Evolutionary conservation across 2,113 vertebrate species (phyloP), one percentile per base, ranked within the genome.

Genomic region (Hippotragus niger): DNA sequence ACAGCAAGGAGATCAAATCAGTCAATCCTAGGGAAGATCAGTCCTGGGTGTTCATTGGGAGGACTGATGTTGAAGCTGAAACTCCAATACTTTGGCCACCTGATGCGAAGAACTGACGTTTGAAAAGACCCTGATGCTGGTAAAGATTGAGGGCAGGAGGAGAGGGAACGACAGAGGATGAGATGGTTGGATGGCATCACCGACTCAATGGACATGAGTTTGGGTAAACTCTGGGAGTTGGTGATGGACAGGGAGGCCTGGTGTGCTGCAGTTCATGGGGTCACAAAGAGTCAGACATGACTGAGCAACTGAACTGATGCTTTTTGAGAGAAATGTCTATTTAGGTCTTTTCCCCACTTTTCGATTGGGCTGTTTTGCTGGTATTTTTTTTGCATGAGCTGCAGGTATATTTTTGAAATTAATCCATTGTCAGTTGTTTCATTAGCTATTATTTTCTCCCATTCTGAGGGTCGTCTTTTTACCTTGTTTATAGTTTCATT

Each of bases 251-350:
- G 19, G 19, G n/a, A 71, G 19, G n/a, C n/a, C n/a, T 71, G 67
- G n/a, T 0, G 0, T 40, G 67, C 67, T 23, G 10, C 3, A 5
- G n/a, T 71, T 40, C 17, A 40, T 40, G n/a, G 67, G 19, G n/a
- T 40, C n/a, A 23, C 10, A 40, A 71, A 71, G 67, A 71, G n/a
- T 71, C 1, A 0, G 67, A 71, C 67, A 23, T 6, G n/a, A 71
- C n/a, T 71, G 2, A 71, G 67, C n/a, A 23, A 40, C 67, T 71
- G 67, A 71, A 71, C 67, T 71, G n/a, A 36, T 40, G 67, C n/a
- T 36, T 36, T 17, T 71, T 23, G n/a, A 19, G n/a, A 71, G n/a
- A 71, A 71, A 12, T 12, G 67, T 40, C 19, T 71, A 6, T 40
- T 40, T 71, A 71, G 19, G n/a, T 40, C n/a, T 71, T 36, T 23